Percentiles rank a stretch among this genome's conserved stretches.
Evolutionary conservation across 2,888 invertebrate species (phyloP).

Genomic region (Parnassius mnemosyne): DNA sequence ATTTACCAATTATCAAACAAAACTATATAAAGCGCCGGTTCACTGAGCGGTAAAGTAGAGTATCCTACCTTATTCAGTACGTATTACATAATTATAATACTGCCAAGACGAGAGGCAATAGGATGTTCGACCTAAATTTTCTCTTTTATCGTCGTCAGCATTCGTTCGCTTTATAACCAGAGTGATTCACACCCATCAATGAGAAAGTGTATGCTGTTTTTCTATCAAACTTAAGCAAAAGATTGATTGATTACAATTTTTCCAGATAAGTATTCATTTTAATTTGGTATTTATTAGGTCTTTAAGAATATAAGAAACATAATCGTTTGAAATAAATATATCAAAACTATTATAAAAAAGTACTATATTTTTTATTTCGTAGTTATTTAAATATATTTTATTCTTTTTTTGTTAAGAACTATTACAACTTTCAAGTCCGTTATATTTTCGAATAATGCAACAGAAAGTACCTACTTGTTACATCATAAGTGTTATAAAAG

Average conservation of each 20-base stretch:
- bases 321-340: too few relatives aligned
- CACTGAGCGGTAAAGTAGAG: slow-evolving; percentile 29
- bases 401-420: too few relatives aligned
- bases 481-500: too few relatives aligned
- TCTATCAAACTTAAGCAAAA: slow-evolving; percentile 5
- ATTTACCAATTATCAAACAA: slow-evolving; percentile 30
- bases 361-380: too few relatives aligned
- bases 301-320: too few relatives aligned
- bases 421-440: too few relatives aligned
- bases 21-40: slow-evolving; percentile 27
- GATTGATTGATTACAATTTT: slow-evolving; percentile 2
- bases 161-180: slow-evolving; percentile 20
- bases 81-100: slow-evolving; percentile 30
- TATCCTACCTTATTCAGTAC: slow-evolving; percentile 29
- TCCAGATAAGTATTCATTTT: too few relatives aligned
- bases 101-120: slow-evolving; percentile 25
- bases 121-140: slow-evolving; percentile 22
- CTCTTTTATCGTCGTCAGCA: slow-evolving; percentile 28
- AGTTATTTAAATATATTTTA: too few relatives aligned
- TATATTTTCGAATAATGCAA: too few relatives aligned
- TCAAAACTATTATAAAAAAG: too few relatives aligned
- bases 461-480: too few relatives aligned
- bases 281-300: too few relatives aligned
- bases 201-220: slow-evolving; percentile 28
- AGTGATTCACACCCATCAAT: slow-evolving; percentile 29